These are phyloP conservation scores for Mechanitis messenoides DNA, from an alignment of 2,888 invertebrate genomes.

Conservation along the genomic window DNA sequence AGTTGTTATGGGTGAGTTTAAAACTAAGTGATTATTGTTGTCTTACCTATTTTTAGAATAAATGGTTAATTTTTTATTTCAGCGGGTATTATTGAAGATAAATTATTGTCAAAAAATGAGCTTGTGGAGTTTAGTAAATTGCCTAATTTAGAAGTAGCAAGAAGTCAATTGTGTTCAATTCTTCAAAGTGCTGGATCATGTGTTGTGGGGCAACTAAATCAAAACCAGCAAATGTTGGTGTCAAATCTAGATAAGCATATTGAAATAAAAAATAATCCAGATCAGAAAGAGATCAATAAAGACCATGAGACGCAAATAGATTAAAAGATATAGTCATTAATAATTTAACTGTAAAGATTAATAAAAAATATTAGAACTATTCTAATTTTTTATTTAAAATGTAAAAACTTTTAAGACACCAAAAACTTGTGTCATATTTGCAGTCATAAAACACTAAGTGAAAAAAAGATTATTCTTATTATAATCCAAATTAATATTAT, in stretches of 20 bases:
- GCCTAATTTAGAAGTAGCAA: slow-evolving; percentile 79
- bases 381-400: no score
- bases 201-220: slow-evolving; percentile 80
- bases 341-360: slow-evolving; percentile 11
- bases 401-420: no score
- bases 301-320: slow-evolving; percentile 26
- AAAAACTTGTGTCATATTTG: no score
- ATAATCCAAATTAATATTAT: no score
- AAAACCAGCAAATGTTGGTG: slow-evolving; percentile 81
- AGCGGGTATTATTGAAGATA: slow-evolving; percentile 85
- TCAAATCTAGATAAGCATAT: slow-evolving; percentile 80
- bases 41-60: background rate
- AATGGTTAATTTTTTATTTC: slow-evolving; percentile 42
- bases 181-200: slow-evolving; percentile 80
- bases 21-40: no score
- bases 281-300: background rate
- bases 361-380: no score
- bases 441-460: no score
- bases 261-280: slow-evolving; percentile 44
- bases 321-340: slow-evolving; percentile 14
- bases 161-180: slow-evolving; percentile 81
- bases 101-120: slow-evolving; percentile 81
- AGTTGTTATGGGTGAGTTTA: slow-evolving; percentile 78
- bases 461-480: no score
- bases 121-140: slow-evolving; percentile 80